Conservation (phyloP, 2,113 vertebrate genomes). For the Campylomormyrus tamandua region DNA sequence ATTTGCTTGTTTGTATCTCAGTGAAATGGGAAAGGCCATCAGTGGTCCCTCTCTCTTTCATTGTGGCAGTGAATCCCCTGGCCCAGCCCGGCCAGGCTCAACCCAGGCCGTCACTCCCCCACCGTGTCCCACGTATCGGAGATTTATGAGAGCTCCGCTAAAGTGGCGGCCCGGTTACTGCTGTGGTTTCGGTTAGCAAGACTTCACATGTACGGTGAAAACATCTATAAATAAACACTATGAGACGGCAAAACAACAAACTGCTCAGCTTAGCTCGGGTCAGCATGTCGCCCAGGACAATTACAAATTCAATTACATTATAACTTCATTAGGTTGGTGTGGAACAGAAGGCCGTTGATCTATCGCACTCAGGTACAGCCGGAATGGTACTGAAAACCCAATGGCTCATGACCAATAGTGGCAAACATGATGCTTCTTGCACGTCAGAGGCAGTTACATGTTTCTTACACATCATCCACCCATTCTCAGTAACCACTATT, state of each 20-base stretch:
- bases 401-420: neutral
- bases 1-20: conserved; percentile 59
- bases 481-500: neutral
- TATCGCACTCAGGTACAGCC: neutral
- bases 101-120: neutral
- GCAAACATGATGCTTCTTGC: neutral
- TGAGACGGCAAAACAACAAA: neutral
- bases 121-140: neutral
- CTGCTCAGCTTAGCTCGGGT: neutral
- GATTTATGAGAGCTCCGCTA: neutral
- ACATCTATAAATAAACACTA: neutral
- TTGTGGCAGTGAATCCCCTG: neutral
- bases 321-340: neutral
- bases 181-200: neutral
- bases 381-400: neutral
- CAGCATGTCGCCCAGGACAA: neutral
- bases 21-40: conserved; percentile 54
- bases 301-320: neutral
- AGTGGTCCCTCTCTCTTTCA: conserved; percentile 56
- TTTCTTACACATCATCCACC: neutral
- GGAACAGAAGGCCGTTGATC: neutral
- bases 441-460: neutral
- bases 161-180: neutral
- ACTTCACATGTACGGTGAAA: neutral
- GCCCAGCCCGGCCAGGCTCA: neutral